Percentiles rank a stretch among this genome's conserved stretches.
Conservation (phyloP, 2,888 invertebrate species). For the Geophilus truncorum region DNA sequence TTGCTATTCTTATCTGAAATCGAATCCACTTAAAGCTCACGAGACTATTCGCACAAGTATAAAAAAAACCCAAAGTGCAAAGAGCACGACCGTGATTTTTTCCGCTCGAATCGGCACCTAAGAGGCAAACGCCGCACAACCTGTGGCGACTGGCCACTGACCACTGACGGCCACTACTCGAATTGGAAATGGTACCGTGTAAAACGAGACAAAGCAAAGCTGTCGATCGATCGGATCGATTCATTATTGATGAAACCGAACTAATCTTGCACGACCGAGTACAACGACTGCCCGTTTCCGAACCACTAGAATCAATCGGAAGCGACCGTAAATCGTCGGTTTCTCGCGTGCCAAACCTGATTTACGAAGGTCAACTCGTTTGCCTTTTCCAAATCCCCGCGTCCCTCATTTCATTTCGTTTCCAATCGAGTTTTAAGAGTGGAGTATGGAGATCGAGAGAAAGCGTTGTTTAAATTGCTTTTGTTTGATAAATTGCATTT, state of each 20-base stretch:
- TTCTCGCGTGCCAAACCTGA: background rate
- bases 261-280: background rate
- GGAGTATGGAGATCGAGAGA: background rate
- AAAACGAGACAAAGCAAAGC: background rate
- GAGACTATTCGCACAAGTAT: background rate
- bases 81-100: background rate
- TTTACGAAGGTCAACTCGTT: background rate
- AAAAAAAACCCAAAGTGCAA: background rate
- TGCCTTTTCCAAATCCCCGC: background rate
- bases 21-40: background rate
- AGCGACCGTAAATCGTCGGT: background rate
- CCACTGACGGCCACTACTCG: background rate
- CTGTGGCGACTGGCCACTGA: too few species aligned
- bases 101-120: background rate
- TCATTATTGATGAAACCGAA: slow-evolving; percentile 8
- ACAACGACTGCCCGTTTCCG: background rate
- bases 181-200: background rate
- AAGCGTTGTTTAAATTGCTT: too few species aligned
- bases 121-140: background rate
- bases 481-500: too few species aligned
- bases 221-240: background rate
- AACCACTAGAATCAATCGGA: background rate
- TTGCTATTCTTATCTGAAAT: background rate
- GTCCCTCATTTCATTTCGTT: background rate
- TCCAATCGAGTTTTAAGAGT: background rate